Evolutionary conservation across 2,113 vertebrate genomes (phyloP).

Genomic region (Callipepla californica): DNA sequence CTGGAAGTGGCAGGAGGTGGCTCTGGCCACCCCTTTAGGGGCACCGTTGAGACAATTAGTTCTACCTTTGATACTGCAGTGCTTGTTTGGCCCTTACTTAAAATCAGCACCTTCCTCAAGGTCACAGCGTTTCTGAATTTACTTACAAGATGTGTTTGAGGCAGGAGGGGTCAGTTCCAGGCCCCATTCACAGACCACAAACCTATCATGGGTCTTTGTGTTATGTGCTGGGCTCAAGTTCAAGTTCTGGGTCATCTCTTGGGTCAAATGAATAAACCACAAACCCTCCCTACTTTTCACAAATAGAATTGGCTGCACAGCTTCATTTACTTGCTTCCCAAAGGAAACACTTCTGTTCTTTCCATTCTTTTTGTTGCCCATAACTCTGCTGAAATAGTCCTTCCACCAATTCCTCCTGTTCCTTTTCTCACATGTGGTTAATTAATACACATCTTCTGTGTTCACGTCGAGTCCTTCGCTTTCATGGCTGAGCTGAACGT

Average conservation of each 20-base stretch:
- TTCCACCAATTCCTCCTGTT: not conserved
- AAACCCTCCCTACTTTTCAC: not conserved
- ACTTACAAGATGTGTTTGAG: too few relatives aligned
- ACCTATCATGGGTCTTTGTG: fast-evolving
- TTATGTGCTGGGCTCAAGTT: fast-evolving
- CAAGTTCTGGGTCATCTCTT: not conserved
- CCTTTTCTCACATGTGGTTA: not conserved
- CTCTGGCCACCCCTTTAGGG: not conserved
- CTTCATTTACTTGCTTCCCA: conserved; percentile 50
- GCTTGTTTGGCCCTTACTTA: not conserved
- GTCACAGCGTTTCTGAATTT: not conserved
- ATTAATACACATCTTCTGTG: not conserved
- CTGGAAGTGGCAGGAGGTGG: not conserved
- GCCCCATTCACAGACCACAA: fast-evolving
- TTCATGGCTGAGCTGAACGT: not conserved
- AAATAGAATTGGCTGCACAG: conserved; percentile 21
- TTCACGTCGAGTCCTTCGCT: not conserved
- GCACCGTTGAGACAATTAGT: not conserved
- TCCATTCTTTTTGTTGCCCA: conserved; percentile 6
- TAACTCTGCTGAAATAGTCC: not conserved
- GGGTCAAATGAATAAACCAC: not conserved
- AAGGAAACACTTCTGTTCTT: conserved; percentile 44
- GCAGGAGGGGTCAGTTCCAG: not conserved
- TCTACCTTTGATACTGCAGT: fast-evolving
- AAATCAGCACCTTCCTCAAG: fast-evolving